Percentiles rank a stretch among this genome's conserved stretches.
These are phyloP conservation scores for Eupeodes latifasciatus DNA, from an alignment of 2,888 invertebrate species.

Conservation along the genomic window DNA sequence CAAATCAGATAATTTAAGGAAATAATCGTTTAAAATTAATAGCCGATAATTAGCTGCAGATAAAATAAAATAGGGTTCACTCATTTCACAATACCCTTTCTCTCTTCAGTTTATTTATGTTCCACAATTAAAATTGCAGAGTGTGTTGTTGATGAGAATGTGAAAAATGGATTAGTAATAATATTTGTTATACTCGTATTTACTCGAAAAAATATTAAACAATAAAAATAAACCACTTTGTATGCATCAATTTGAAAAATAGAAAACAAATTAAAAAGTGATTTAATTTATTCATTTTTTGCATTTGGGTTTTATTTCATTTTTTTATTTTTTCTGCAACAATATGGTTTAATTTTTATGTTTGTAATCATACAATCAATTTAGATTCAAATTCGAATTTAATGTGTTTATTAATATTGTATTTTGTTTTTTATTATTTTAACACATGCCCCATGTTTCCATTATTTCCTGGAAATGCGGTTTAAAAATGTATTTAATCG, in stretches of 20 bases:
- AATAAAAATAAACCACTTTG: constrained; percentile 12
- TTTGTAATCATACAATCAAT: constrained; percentile 57
- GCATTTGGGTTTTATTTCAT: not conserved
- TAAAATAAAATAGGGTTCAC: constrained; percentile 57
- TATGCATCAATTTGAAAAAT: constrained; percentile 3
- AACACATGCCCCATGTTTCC: not conserved
- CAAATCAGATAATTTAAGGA: constrained; percentile 61
- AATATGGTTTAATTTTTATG: constrained; percentile 4
- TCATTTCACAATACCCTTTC: constrained; percentile 20
- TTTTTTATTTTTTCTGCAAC: not conserved
- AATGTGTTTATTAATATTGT: constrained; percentile 25
- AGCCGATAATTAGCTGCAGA: constrained; percentile 54
- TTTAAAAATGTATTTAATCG: too few relatives aligned
- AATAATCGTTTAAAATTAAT: constrained; percentile 60
- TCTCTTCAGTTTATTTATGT: too few relatives aligned
- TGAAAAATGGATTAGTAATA: not conserved
- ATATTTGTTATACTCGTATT: too few relatives aligned
- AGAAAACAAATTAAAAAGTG: constrained; percentile 1
- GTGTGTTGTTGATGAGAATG: not conserved
- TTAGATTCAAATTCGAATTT: constrained; percentile 60
- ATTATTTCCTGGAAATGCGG: too few relatives aligned
- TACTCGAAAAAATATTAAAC: not conserved
- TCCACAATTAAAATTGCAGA: too few relatives aligned
- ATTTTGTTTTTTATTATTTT: not conserved
- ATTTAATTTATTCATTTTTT: constrained; percentile 28